Evolutionary conservation across 1,140 invertebrate genomes (phyloP).

Genomic region (Drosophila insularis): DNA sequence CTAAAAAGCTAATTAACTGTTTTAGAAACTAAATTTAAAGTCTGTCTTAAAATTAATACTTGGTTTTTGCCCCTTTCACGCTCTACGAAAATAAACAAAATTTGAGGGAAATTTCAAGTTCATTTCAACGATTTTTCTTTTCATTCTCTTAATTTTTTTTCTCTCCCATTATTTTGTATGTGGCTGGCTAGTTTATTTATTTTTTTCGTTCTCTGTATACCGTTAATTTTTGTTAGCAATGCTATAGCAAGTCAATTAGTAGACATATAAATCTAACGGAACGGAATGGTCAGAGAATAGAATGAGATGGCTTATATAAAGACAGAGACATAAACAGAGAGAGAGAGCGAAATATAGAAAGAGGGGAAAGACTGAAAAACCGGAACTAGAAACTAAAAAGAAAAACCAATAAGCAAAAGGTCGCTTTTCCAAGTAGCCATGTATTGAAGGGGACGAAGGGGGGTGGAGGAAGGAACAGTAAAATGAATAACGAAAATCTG

Average conservation of each 20-base stretch:
- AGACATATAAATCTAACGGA: constrained; percentile 63
- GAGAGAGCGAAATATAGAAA: background rate
- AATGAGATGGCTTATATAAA: background rate
- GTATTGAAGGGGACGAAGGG: background rate
- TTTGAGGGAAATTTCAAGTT: constrained; percentile 47
- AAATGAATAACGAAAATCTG: constrained; percentile 34
- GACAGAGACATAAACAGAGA: background rate
- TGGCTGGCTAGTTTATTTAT: too few species aligned
- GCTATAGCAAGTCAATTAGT: constrained; percentile 60
- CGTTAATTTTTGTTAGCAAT: constrained; percentile 63
- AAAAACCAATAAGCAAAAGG: constrained; percentile 57
- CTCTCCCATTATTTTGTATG: background rate
- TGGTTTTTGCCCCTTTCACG: background rate
- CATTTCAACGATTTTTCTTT: constrained; percentile 30
- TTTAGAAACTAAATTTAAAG: background rate
- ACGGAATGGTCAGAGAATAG: constrained; percentile 15
- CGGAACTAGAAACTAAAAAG: constrained; percentile 65
- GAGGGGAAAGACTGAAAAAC: constrained; percentile 33
- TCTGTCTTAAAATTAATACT: background rate
- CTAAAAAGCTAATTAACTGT: too few species aligned
- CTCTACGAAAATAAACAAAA: constrained; percentile 29
- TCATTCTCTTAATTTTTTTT: constrained; percentile 3
- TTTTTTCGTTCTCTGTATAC: constrained; percentile 31
- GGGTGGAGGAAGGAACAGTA: background rate
- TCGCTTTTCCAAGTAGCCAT: constrained; percentile 16